Base-by-base conservation (phyloP, 1,140 invertebrate genomes). In the Drosophila jambulina region DNA sequence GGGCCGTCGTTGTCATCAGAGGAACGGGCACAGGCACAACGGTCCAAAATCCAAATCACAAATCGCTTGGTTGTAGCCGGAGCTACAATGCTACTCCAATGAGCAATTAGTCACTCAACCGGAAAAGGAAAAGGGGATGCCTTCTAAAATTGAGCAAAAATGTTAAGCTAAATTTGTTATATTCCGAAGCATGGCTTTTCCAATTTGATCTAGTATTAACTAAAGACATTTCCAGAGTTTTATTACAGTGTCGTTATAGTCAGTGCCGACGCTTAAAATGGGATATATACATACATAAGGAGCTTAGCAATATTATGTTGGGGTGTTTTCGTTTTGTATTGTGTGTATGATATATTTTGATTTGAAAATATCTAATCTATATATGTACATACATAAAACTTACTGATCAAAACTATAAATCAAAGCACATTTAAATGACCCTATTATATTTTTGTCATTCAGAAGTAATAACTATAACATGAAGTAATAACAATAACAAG, bases 51-150 rank as follows among this genome's bases (percentile, higher is more conserved):
- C 15, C 32, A 56, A 38, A 38, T 56, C 38, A 42, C 63, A 68
- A 71, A 63, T 69, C 54, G 65, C 51, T 68, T 48, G 43, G 45
- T 64, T 40, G 45, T 71, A 67, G 80, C 54, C 48, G 62, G 36
- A 59, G 57, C 75, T 82, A 36, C 32, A 56, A 56, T 56, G 75
- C 71, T 86, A 91, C 86, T 90, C 90, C 86, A 90, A 75, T 90
- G 86, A 68, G 71, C 85, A 90, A 90, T 90, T 85, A 85, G 70
- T 54, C 71, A 82, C 75, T 79, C 81, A 65, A 27, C 78, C 54
- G 85, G 86, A 90, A 90, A 91, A 82, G 86, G 38, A 90, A 90
- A 90, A 82, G 82, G 80, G 85, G 85, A 78, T 90, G 78, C 71
- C 81, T 78, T 46, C 67, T 59, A 17, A 59, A 64, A 81, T 48